Conservation (phyloP, 2,113 vertebrate genomes). For the Electrona antarctica region DNA sequence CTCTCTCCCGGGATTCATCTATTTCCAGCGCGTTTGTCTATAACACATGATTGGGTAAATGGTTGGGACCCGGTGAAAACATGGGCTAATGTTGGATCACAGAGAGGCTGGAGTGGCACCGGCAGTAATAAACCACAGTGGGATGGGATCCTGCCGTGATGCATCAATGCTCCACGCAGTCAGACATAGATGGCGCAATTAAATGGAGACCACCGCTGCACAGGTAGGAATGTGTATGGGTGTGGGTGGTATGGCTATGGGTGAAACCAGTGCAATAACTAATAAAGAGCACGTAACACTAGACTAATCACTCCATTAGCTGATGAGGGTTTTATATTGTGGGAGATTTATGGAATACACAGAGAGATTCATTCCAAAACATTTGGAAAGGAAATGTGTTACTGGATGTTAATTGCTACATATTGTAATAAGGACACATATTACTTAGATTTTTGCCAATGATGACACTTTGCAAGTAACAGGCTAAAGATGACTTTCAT, state of each 20-base stretch:
- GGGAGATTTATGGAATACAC: neutral
- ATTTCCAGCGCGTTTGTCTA: slow-evolving; percentile 65
- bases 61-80: slow-evolving; percentile 62
- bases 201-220: slow-evolving; percentile 48
- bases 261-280: slow-evolving; percentile 23
- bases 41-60: slow-evolving; percentile 73
- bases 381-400: too few species aligned
- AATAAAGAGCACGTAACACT: slow-evolving; percentile 1
- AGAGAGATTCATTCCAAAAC: too few species aligned
- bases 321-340: slow-evolving; percentile 20
- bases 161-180: slow-evolving; percentile 49
- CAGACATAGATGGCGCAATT: slow-evolving; percentile 60
- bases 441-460: too few species aligned
- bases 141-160: slow-evolving; percentile 64
- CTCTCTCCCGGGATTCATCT: slow-evolving; percentile 61
- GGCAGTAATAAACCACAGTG: slow-evolving; percentile 72
- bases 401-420: too few species aligned
- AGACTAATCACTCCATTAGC: slow-evolving; percentile 7
- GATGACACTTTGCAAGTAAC: too few species aligned
- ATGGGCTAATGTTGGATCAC: slow-evolving; percentile 63
- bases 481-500: too few species aligned
- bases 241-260: slow-evolving; percentile 4
- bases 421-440: too few species aligned
- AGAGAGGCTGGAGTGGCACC: slow-evolving; percentile 49
- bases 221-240: slow-evolving; percentile 5